Conservation (phyloP, 2,797 vertebrate species). For the Peromyscus aztecus region DNA sequence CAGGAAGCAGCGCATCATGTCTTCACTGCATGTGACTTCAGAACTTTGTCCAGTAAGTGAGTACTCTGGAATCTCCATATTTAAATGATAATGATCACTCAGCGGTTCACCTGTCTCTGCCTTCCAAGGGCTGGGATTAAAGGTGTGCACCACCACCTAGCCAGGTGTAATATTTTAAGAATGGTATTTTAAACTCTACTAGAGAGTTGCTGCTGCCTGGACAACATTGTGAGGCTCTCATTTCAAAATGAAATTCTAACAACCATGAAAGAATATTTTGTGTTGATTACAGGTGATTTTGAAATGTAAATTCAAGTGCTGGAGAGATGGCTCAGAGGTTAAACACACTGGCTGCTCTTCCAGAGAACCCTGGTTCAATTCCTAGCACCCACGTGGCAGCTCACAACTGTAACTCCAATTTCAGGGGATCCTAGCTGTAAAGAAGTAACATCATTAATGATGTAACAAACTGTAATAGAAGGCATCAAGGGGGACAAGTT, state of each 20-base stretch:
- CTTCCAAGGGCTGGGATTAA: not conserved
- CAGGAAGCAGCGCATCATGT: not conserved
- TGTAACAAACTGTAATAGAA: not conserved
- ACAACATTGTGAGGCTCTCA: not conserved
- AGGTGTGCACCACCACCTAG: not conserved
- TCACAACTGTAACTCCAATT: not conserved
- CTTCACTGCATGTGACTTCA: conserved; percentile 8
- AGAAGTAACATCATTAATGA: not conserved
- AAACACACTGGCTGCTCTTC: not conserved
- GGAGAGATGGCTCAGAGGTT: not conserved
- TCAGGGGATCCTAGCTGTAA: not conserved
- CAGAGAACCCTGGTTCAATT: not conserved
- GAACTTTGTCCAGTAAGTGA: conserved; percentile 22
- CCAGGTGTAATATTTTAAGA: not conserved
- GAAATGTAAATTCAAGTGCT: not conserved
- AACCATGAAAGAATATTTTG: not conserved
- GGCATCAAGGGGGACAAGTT: not conserved
- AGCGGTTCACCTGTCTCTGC: not conserved
- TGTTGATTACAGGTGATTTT: not conserved
- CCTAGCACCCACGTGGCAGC: not conserved
- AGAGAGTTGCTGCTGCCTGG: not conserved
- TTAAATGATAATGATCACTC: not conserved
- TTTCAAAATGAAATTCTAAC: not conserved
- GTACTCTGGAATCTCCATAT: not conserved
- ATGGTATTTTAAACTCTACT: not conserved